Percentiles rank a stretch among this genome's conserved stretches.
These are phyloP conservation scores for Argya squamiceps DNA, from an alignment of 2,797 vertebrate species.

Conservation along the genomic window DNA sequence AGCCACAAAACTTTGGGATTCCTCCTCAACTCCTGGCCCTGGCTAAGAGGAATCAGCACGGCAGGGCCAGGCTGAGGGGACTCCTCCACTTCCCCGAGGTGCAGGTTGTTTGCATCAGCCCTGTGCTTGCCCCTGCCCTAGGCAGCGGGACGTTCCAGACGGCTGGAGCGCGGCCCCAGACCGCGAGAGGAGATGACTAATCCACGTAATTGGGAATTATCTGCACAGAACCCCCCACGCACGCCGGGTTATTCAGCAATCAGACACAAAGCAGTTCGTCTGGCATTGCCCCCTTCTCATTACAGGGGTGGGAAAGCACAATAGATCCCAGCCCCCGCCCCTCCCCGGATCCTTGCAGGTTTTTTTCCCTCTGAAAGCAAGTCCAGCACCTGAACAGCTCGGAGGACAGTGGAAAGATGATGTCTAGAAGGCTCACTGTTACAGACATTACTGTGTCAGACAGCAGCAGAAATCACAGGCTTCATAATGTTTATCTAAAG, in stretches of 20 bases:
- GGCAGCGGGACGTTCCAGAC: conserved; percentile 24
- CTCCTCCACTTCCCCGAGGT: neutral
- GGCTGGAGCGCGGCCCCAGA: neutral
- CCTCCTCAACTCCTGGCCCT: neutral
- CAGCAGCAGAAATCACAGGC: neutral
- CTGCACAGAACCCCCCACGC: conserved; percentile 40
- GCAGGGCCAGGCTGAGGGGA: neutral
- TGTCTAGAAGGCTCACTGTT: neutral
- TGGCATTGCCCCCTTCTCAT: neutral
- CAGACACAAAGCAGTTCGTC: conserved; percentile 1
- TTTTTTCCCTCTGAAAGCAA: neutral
- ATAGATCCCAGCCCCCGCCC: neutral
- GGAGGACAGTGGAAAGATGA: neutral
- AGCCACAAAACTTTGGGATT: neutral
- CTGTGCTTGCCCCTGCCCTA: neutral
- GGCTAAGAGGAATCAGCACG: neutral
- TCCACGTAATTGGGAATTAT: conserved; percentile 1
- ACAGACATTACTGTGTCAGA: neutral
- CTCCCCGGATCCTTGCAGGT: neutral
- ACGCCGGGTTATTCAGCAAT: neutral
- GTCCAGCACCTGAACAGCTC: neutral
- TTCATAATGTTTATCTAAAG: neutral
- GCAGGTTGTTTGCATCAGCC: conserved; percentile 11
- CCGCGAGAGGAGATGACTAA: conserved; percentile 59
- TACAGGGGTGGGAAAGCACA: neutral